Evolutionary conservation across 2,113 vertebrate genomes (phyloP).

Genomic region (Anthoscopus minutus): DNA sequence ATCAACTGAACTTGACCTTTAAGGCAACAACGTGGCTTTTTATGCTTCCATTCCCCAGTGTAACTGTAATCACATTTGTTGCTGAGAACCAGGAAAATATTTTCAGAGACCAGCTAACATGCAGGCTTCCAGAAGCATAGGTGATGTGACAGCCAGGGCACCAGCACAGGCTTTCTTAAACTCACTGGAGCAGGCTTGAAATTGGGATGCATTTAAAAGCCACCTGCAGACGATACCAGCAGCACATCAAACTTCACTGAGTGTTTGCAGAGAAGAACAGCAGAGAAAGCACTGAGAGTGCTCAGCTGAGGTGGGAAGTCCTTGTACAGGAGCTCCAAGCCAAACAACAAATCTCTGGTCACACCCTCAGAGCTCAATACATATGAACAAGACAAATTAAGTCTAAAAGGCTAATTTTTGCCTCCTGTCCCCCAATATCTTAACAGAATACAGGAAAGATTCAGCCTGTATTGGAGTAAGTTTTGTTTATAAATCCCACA

Average conservation of each 20-base stretch:
- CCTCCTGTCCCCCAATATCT: neutral
- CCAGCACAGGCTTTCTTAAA: neutral
- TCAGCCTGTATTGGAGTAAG: neutral
- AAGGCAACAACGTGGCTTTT: neutral
- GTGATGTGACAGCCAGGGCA: neutral
- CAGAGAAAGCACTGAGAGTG: neutral
- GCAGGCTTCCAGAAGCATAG: neutral
- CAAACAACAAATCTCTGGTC: neutral
- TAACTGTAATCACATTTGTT: slow-evolving; percentile 26
- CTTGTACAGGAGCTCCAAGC: neutral
- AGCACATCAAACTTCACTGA: neutral
- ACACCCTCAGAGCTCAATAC: neutral
- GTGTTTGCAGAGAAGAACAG: neutral
- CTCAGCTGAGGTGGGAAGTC: neutral
- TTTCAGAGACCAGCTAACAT: neutral
- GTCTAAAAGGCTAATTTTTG: neutral
- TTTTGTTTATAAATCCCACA: neutral
- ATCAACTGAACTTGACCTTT: slow-evolving; percentile 35
- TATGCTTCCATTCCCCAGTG: neutral
- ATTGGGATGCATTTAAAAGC: neutral
- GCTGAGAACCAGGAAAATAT: neutral
- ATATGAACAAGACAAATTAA: neutral
- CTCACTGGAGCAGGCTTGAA: neutral
- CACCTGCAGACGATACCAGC: neutral
- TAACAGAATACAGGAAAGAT: neutral